Evolutionary conservation across 2,888 invertebrate species (phyloP), one percentile per base, ranked within the genome.

Genomic region (Trissonchulus latispiculum): DNA sequence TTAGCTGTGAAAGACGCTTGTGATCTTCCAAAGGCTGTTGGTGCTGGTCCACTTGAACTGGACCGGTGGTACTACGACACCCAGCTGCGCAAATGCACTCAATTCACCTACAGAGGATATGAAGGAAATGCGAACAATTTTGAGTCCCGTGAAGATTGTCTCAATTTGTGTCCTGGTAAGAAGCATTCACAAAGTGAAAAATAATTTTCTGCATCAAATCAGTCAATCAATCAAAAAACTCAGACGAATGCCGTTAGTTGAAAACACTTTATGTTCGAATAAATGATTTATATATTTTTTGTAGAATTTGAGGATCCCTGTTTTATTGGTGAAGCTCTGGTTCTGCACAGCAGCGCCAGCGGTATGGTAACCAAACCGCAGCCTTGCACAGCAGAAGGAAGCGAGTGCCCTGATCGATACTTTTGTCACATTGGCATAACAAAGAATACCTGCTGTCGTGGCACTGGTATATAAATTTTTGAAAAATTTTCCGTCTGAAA

Each of bases 1-100:
- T 71, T 36, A 73, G 73, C 61, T n/a, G 31, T 59, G 15, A 28
- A 18, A 1, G 70, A 75, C n/a, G 70, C 73, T 32, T 75, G 75
- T 71, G 67, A 36, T 1, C 8, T 71, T 8, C 59, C 64, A 0
- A 31, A 66, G 29, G 67, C 72, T 1, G 29, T 36, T 35, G 75
- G 75, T 18, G 23, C 23, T 2, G 75, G 75, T 2, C 29, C 36
- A 1, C 37, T 23, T 33, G 37, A n/a, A n/a, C 32, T 74, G n/a
- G 2, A 48, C n/a, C 29, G 75, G 33, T 75, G 75, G 75, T 80
- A 79, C 73, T 81, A 80, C 75, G 79, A 81, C 61, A 75, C 77
- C 18, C 70, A 72, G 31, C 66, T 67, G 3, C 75, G 78, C 15
- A 77, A 78, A 36, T 81, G 81, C 73, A 73, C 75, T 29, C 77